Evolutionary conservation across 2,113 vertebrate genomes (phyloP).

Genomic region (Cisticola juncidis): DNA sequence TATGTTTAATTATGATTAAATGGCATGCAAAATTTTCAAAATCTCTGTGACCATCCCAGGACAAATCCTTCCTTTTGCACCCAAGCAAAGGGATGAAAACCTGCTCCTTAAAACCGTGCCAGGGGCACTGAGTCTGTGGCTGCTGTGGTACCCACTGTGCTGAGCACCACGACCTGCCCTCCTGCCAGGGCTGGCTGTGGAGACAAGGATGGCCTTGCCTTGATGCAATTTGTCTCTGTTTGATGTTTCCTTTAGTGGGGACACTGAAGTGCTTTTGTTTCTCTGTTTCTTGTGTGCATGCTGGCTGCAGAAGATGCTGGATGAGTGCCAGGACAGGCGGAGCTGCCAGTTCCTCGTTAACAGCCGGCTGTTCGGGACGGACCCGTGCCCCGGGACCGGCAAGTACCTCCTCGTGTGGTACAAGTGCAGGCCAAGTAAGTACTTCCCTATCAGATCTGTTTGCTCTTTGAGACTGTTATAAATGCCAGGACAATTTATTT

Average conservation of each 20-base stretch:
- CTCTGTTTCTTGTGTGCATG: background rate
- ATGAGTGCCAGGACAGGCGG: conserved; percentile 89
- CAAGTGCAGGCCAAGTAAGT: conserved; percentile 93
- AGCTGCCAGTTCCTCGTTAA: conserved; percentile 88
- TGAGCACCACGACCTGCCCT: background rate
- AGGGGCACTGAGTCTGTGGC: accelerated
- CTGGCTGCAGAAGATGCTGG: conserved; percentile 85
- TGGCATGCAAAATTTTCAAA: background rate
- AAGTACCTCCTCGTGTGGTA: conserved; percentile 89
- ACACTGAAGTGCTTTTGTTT: conserved; percentile 26
- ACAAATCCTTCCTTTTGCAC: background rate
- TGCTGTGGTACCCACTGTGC: accelerated
- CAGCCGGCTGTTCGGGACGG: conserved; percentile 84
- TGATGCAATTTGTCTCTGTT: background rate
- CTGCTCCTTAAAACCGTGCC: background rate
- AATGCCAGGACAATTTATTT: too few relatives aligned
- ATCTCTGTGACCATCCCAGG: background rate
- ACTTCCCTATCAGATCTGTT: background rate
- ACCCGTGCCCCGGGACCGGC: conserved; percentile 84
- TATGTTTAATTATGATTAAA: background rate
- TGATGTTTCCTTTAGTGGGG: background rate
- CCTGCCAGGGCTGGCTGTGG: accelerated
- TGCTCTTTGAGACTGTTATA: background rate
- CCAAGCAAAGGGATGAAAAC: background rate
- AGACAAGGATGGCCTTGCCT: background rate